phyloP scores from a whole-genome alignment of 92 coral and sea anemone species.

The Phenganax subtilis region DNA sequence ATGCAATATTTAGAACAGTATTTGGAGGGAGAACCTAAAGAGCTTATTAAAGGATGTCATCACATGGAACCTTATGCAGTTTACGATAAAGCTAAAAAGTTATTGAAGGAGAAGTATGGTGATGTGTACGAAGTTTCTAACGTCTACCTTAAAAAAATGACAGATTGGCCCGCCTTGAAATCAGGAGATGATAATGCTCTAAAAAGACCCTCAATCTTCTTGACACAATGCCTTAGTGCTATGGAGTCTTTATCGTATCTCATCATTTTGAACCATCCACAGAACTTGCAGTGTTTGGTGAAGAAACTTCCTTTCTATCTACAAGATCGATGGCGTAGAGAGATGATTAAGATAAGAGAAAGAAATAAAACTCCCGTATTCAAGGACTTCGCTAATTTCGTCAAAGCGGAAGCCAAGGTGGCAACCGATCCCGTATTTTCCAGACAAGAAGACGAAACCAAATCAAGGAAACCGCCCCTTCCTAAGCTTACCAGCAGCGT shows the following conservation, averaged over 20 bases:
- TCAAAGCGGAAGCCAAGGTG: conserved; percentile 11
- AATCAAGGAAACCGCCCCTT: background rate
- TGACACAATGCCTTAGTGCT: too few relatives aligned
- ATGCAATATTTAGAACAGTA: too few relatives aligned
- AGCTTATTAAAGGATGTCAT: too few relatives aligned
- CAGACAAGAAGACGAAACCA: background rate
- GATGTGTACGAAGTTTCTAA: conserved; percentile 45
- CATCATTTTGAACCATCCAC: background rate
- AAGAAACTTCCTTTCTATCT: background rate
- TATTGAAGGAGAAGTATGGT: conserved; percentile 43
- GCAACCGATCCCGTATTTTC: conserved; percentile 36
- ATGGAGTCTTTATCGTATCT: too few relatives aligned
- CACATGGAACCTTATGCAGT: too few relatives aligned
- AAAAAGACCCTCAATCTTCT: too few relatives aligned
- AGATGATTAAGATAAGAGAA: background rate
- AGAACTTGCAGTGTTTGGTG: background rate
- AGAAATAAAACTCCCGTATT: conserved; percentile 15
- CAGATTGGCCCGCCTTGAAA: too few relatives aligned
- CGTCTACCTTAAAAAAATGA: conserved; percentile 38
- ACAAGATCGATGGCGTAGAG: background rate
- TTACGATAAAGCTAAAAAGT: too few relatives aligned
- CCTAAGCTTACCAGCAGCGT: background rate
- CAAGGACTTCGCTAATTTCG: conserved; percentile 30
- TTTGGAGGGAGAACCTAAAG: too few relatives aligned
- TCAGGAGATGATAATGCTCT: too few relatives aligned